Base-by-base conservation (phyloP, 1,140 invertebrate genomes). In the Leptinotarsa lineolata region DNA sequence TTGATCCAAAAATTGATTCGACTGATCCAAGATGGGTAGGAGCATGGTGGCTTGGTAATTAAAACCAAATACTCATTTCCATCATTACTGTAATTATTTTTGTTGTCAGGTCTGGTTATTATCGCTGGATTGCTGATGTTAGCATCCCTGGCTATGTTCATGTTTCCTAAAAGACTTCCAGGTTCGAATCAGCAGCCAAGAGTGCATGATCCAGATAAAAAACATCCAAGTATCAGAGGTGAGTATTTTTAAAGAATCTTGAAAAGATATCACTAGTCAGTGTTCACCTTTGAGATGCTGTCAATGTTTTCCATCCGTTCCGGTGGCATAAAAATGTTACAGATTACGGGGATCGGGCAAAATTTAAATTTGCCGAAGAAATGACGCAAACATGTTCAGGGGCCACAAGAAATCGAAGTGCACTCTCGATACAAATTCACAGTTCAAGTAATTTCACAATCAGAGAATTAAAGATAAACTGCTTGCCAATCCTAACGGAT, bases 1-100 rank as follows among this genome's bases (percentile, higher is more conserved):
- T 86, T 5, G 89, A 92, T 82, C 92, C 93, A 6, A 90, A 91
- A 76, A 93, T 94, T 74, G 90, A 91, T 72, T 91, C 93, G 46
- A 91, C 88, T n/a, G 93, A 97, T 87, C 94, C 94, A 1, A 88
- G 92, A 84, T 97, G 95, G 95, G 91, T 97, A 22, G 94, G 95
- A 21, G 95, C 94, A 59, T 97, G 95, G 95, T 97, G 94, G 94
- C 85, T 96, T 44, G 93, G 93, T 91, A 86, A 90, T 16, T n/a
- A 1, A 63, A 21, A 24, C 4, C 16, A 63, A 20, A 20, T 24
- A 21, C 20, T 59, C 16, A 22, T 63, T 22, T 63, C 13, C 13
- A 22, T 16, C 11, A 13, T 20, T 20, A 1, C 11, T 22, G 11
- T 18, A 16, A n/a, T 63, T 22, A 54, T 54, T 54, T 16, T 54